A percentile compares a stretch with the other conserved stretches of the same genome.
These are phyloP conservation scores for Glossosoma conforme DNA, from an alignment of 1,140 invertebrate species.

Conservation along the genomic window DNA sequence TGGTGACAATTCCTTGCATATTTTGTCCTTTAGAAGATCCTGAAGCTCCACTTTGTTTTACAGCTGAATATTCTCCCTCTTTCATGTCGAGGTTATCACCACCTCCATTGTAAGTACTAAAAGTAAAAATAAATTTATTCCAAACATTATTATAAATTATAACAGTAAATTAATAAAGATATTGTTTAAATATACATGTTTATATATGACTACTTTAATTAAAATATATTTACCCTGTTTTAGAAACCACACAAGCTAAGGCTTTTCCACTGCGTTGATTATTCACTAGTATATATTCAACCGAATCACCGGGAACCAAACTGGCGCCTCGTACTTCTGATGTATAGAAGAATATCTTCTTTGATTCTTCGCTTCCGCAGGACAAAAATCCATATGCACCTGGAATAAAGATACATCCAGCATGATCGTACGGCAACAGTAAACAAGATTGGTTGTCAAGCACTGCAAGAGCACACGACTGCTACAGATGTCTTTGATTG, in stretches of 20 bases:
- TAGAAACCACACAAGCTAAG: conserved; percentile 89
- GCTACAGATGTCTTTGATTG: too few species aligned
- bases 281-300: conserved; percentile 94
- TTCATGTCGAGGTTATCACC: conserved; percentile 37
- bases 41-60: background rate
- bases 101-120: conserved; percentile 24
- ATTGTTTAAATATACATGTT: background rate
- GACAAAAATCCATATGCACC: conserved; percentile 86
- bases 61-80: conserved; percentile 8
- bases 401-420: conserved; percentile 32
- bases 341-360: conserved; percentile 95
- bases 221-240: conserved; percentile 65
- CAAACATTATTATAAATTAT: background rate
- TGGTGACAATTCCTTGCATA: conserved; percentile 10
- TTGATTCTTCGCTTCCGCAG: conserved; percentile 88
- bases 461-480: too few species aligned
- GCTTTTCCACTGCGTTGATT: conserved; percentile 93
- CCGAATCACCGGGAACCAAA: conserved; percentile 84
- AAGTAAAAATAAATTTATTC: background rate
- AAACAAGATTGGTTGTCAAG: too few species aligned
- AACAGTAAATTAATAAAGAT: background rate
- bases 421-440: too few species aligned
- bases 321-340: conserved; percentile 86
- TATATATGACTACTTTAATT: background rate
- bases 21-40: background rate